Conservation (phyloP, 1,140 invertebrate genomes). For the Penaeus japonicus region DNA sequence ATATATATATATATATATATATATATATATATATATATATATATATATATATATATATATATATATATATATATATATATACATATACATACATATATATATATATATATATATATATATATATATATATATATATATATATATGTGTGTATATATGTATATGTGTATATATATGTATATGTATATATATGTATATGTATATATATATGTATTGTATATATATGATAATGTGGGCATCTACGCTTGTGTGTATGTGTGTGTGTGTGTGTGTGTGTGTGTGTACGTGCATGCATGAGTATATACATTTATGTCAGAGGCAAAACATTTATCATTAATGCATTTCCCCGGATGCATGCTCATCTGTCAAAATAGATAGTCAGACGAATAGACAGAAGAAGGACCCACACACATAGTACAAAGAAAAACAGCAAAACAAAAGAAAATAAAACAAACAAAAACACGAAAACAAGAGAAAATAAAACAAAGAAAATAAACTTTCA, state of each 20-base stretch:
- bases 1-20: not conserved
- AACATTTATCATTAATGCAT: too few species aligned
- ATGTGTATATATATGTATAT: not conserved
- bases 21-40: not conserved
- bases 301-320: too few species aligned
- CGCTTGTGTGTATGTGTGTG: not conserved
- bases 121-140: conserved; percentile 6
- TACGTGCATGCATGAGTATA: not conserved
- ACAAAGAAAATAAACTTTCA: too few species aligned
- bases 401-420: too few species aligned
- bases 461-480: too few species aligned
- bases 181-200: not conserved
- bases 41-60: not conserved
- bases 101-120: not conserved
- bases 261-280: not conserved
- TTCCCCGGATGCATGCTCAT: too few species aligned
- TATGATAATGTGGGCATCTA: not conserved
- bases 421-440: too few species aligned
- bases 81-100: not conserved
- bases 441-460: too few species aligned
- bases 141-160: not conserved
- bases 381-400: too few species aligned
- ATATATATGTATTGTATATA: not conserved
- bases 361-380: too few species aligned
- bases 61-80: not conserved